phyloP scores from a whole-genome alignment of 2,113 vertebrate species.

The Ceyx margarethae region DNA sequence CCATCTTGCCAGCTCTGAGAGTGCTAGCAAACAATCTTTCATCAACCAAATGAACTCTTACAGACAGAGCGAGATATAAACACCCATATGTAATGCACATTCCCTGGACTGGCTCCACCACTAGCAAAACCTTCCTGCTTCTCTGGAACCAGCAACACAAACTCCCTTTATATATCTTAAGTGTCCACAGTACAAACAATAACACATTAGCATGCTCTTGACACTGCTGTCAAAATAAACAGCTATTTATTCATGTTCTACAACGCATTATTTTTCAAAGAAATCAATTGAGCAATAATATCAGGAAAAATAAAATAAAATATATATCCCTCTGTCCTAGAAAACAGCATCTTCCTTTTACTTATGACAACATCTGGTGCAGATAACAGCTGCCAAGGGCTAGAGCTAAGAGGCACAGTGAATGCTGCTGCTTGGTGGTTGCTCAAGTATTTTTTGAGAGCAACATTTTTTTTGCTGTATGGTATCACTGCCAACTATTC shows the following conservation, averaged over 20 bases:
- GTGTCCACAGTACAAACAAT: conserved; percentile 51
- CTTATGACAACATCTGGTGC: conserved; percentile 73
- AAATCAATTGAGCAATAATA: conserved; percentile 47
- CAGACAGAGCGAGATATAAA: conserved; percentile 27
- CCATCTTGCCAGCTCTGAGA: conserved; percentile 42
- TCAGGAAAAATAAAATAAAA: conserved; percentile 35
- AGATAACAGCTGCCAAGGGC: conserved; percentile 59
- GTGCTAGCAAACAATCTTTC: conserved; percentile 57
- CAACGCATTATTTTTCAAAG: conserved; percentile 60
- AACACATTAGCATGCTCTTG: conserved; percentile 63
- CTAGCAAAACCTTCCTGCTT: conserved; percentile 32
- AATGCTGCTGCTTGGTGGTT: conserved; percentile 12
- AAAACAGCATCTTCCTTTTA: conserved; percentile 68
- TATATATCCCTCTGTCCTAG: conserved; percentile 57
- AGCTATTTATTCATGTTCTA: conserved; percentile 68
- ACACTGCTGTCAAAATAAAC: conserved; percentile 70
- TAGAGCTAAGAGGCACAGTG: not conserved
- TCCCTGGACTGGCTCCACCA: conserved; percentile 40
- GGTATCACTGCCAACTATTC: conserved; percentile 53
- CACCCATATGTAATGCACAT: conserved; percentile 58
- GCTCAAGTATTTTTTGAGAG: not conserved
- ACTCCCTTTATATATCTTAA: conserved; percentile 21
- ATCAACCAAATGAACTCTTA: conserved; percentile 54
- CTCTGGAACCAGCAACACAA: conserved; percentile 44
- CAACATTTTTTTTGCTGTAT: not conserved